Evolutionary conservation across 2,797 vertebrate genomes (phyloP).

Genomic region (Phataginus tetradactyla): DNA sequence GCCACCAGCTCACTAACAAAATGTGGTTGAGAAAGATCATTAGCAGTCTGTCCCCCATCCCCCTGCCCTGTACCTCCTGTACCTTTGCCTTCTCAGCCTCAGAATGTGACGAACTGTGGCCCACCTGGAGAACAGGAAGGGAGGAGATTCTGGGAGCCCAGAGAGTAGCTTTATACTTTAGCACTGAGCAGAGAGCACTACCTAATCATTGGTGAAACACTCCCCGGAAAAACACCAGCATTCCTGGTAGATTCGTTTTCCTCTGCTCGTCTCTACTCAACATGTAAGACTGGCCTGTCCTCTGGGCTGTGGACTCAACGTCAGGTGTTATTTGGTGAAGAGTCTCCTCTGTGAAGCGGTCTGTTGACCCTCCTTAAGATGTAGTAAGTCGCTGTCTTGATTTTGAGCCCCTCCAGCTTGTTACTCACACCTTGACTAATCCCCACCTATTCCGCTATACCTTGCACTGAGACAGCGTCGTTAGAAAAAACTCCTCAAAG

Average conservation of each 20-base stretch:
- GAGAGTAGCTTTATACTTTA: not conserved
- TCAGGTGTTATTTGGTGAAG: not conserved
- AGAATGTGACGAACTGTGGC: not conserved
- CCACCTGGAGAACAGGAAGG: not conserved
- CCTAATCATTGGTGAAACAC: not conserved
- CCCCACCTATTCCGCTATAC: not conserved
- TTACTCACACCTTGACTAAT: conserved; percentile 37
- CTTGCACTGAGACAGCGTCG: not conserved
- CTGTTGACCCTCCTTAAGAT: not conserved
- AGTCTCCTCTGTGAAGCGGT: not conserved
- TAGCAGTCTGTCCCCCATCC: not conserved
- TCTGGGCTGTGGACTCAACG: not conserved
- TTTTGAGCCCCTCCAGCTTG: not conserved
- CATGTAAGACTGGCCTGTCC: not conserved
- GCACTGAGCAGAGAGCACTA: not conserved
- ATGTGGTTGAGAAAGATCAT: not conserved
- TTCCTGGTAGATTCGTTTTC: not conserved
- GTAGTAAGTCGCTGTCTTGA: conserved; percentile 24
- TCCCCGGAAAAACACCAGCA: not conserved
- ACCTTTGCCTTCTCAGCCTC: not conserved
- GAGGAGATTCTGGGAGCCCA: not conserved
- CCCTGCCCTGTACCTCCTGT: not conserved
- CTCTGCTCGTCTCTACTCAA: not conserved
- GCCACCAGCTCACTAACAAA: not conserved
- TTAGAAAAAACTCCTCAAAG: not conserved